Percentiles rank a stretch among this genome's conserved stretches.
These are phyloP conservation scores for Eueides isabella DNA, from an alignment of 1,140 invertebrate genomes.

Conservation along the genomic window DNA sequence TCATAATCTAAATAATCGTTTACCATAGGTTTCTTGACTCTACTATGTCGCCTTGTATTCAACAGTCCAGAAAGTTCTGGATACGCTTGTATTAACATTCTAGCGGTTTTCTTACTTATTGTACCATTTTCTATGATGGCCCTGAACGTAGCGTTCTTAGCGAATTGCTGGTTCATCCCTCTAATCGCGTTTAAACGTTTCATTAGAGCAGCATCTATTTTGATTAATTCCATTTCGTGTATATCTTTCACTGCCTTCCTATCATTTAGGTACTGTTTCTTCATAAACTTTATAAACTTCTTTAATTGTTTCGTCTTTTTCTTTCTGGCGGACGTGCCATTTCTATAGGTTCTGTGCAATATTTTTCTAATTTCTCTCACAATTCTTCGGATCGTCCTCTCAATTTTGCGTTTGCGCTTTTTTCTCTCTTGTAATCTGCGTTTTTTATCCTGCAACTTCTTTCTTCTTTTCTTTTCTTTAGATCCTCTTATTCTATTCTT, in stretches of 20 bases:
- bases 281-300: conserved; percentile 64
- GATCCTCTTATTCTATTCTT: conserved; percentile 46
- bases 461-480: conserved; percentile 45
- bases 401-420: conserved; percentile 62
- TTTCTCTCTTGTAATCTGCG: conserved; percentile 52
- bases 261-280: conserved; percentile 63
- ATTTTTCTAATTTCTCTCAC: conserved; percentile 64
- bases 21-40: not conserved
- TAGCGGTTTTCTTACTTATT: conserved; percentile 45
- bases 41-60: conserved; percentile 32
- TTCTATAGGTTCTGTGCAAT: conserved; percentile 57
- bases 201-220: conserved; percentile 54
- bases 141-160: conserved; percentile 61
- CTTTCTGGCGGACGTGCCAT: conserved; percentile 57
- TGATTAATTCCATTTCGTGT: conserved; percentile 57
- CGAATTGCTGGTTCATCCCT: conserved; percentile 53
- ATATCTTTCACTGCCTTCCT: conserved; percentile 58
- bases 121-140: conserved; percentile 62
- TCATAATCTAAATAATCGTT: conserved; percentile 60
- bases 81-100: conserved; percentile 53
- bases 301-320: conserved; percentile 65
- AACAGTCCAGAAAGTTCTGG: conserved; percentile 53
- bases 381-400: conserved; percentile 60
- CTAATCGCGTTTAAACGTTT: conserved; percentile 55
- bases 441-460: conserved; percentile 40